These are phyloP conservation scores for Anguilla rostrata DNA, from an alignment of 2,113 vertebrate species.

Conservation along the genomic window DNA sequence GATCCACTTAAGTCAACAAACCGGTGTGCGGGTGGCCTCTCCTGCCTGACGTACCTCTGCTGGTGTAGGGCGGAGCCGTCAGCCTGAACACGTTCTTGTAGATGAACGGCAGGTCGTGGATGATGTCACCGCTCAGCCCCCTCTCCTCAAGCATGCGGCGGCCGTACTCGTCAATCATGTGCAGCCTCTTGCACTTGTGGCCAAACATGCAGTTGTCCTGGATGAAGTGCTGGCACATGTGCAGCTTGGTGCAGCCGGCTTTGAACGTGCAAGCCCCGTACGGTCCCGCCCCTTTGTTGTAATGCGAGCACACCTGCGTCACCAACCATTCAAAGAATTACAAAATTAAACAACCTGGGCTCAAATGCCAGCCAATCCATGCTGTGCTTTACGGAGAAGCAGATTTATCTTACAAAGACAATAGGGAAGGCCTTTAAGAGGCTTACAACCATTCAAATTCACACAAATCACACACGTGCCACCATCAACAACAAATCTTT, in stretches of 20 bases:
- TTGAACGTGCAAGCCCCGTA: constrained; percentile 62
- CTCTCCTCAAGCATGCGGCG: constrained; percentile 56
- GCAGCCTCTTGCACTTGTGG: constrained; percentile 56
- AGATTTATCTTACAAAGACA: not conserved
- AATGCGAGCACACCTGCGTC: constrained; percentile 65
- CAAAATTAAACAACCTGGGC: not conserved
- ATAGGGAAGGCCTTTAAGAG: constrained; percentile 26
- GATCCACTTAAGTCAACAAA: no score
- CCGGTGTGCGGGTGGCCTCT: no score
- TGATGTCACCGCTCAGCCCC: constrained; percentile 53
- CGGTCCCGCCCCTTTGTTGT: constrained; percentile 59
- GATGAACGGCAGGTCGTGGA: constrained; percentile 55
- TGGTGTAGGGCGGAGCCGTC: not conserved
- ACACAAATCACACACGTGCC: not conserved
- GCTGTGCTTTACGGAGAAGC: not conserved
- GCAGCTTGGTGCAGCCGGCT: constrained; percentile 61
- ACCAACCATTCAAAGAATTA: not conserved
- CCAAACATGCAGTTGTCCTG: constrained; percentile 64
- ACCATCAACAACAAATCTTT: not conserved
- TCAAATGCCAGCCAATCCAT: not conserved
- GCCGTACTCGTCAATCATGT: constrained; percentile 49
- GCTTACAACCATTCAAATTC: not conserved
- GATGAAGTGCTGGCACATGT: constrained; percentile 67
- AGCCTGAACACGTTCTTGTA: constrained; percentile 62
- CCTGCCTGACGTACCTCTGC: constrained; percentile 30